A percentile compares a stretch with the other conserved stretches of the same genome.
These are phyloP conservation scores for Anthopleura sola DNA, from an alignment of 64 coral and sea anemone genomes.

Conservation along the genomic window DNA sequence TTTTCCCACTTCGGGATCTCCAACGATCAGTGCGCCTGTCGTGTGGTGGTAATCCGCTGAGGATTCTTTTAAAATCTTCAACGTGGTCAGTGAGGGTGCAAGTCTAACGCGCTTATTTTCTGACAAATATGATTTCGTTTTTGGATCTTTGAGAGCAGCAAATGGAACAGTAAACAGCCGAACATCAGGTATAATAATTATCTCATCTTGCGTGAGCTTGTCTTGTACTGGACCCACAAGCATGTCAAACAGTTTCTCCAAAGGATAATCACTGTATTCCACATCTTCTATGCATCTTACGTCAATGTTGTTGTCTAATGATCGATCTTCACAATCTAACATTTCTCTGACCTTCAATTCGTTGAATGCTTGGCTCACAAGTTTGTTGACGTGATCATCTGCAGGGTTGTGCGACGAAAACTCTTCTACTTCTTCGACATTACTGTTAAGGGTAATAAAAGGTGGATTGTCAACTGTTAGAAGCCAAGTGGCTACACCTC, in stretches of 20 bases:
- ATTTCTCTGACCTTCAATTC: constrained; percentile 13
- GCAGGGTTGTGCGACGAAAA: not conserved
- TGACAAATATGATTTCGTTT: constrained; percentile 8
- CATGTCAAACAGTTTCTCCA: not conserved
- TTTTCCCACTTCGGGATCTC: constrained; percentile 29
- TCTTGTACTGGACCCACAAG: not conserved
- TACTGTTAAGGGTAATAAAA: not conserved
- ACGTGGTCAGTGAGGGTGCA: constrained; percentile 30
- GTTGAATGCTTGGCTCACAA: not conserved
- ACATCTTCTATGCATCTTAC: not conserved
- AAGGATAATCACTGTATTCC: not conserved
- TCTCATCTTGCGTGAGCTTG: not conserved
- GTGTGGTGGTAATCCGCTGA: constrained; percentile 4
- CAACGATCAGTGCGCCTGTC: constrained; percentile 26
- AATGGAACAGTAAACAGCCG: not conserved
- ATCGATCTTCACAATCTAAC: constrained; percentile 26
- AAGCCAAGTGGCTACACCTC: not conserved
- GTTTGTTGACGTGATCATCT: not conserved
- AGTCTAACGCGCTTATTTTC: constrained; percentile 11
- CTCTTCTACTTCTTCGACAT: not conserved
- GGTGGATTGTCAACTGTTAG: not conserved
- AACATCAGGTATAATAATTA: constrained; percentile 12
- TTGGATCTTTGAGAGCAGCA: constrained; percentile 22
- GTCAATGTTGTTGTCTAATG: not conserved
- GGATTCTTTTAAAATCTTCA: constrained; percentile 30